Base-by-base conservation (phyloP, 2,797 vertebrate species). In the Austrolebias charrua region DNA sequence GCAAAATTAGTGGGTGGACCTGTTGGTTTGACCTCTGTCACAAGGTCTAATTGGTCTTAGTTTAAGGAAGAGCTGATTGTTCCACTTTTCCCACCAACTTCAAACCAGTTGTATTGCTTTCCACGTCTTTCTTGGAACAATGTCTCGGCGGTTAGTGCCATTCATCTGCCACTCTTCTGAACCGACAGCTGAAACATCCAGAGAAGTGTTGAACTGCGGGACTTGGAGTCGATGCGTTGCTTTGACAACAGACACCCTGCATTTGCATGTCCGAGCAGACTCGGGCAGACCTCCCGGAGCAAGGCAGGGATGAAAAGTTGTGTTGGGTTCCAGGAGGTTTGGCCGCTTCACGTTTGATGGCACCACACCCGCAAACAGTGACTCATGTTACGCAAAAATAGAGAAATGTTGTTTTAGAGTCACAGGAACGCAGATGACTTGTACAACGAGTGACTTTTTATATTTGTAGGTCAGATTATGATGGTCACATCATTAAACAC, bases 331-430 rank as follows among this genome's bases (percentile, higher is more conserved):
- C 49, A 51, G 56, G 31, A 58, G 44, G 63, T 1, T 24, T 24
- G 24, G 5, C 18, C 12, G 52, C 49, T 63, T 4, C 57, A 40
- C 33, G 33, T 73, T 60, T 63, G 52, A 33, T 42, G 52, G 42
- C 48, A 48, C 82, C 84, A 66, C 84, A 82, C 82, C 76, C 70
- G 33, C 62, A 31, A n/a, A 11, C 43, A 50, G 44, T 83, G 82
- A 82, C 69, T 84, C 75, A 81, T 49, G 57, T 33, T 57, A 57
- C 47, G 29, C 10, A 7, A 38, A 50, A n/a, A 33, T 11, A 52
- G 9, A 18, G 44, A 42, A 29, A 1, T 4, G 18, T 42, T 4
- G 52, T 18, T 52, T n/a, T 38, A 2, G 42, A 69, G 42, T 47
- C 38, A n/a, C 18, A 75, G 55, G 60, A 80, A 69, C 73, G 64